Percentiles rank a stretch among this genome's conserved stretches.
Conservation (phyloP, 2,797 vertebrate genomes). For the Mycteria americana region DNA sequence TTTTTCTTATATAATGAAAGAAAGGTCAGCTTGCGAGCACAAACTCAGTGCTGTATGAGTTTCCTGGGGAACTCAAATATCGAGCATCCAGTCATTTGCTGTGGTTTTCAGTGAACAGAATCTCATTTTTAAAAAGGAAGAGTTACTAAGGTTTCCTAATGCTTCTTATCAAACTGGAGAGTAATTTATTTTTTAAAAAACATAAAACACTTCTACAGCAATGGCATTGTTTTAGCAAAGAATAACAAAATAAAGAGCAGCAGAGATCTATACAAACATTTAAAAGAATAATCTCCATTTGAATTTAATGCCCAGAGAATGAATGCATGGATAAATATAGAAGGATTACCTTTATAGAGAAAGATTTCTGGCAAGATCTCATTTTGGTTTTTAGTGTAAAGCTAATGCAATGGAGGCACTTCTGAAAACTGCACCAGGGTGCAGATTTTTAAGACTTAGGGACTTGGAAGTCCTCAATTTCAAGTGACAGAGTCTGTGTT, state of each 20-base stretch:
- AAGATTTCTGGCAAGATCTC: neutral
- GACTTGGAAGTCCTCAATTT: neutral
- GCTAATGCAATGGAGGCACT: neutral
- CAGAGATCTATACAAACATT: neutral
- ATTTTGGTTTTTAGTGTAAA: neutral
- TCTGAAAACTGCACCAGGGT: neutral
- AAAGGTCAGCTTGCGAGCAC: slow-evolving; percentile 66
- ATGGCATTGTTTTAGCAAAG: neutral
- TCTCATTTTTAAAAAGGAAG: neutral
- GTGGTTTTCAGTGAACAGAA: slow-evolving; percentile 56
- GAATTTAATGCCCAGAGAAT: neutral
- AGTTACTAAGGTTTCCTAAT: neutral
- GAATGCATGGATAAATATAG: neutral
- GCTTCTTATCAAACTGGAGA: slow-evolving; percentile 27
- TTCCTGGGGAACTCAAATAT: slow-evolving; percentile 36
- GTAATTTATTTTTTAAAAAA: neutral
- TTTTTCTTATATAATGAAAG: slow-evolving; percentile 57
- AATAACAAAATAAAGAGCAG: slow-evolving; percentile 31
- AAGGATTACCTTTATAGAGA: neutral
- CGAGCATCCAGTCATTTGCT: slow-evolving; percentile 5
- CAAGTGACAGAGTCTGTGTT: neutral
- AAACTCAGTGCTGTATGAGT: neutral
- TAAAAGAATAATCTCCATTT: neutral
- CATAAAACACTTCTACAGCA: neutral
- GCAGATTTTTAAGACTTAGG: neutral